Percentiles rank a stretch among this genome's conserved stretches.
Conservation (phyloP, 2,888 invertebrate species). For the Platycheirus albimanus region DNA sequence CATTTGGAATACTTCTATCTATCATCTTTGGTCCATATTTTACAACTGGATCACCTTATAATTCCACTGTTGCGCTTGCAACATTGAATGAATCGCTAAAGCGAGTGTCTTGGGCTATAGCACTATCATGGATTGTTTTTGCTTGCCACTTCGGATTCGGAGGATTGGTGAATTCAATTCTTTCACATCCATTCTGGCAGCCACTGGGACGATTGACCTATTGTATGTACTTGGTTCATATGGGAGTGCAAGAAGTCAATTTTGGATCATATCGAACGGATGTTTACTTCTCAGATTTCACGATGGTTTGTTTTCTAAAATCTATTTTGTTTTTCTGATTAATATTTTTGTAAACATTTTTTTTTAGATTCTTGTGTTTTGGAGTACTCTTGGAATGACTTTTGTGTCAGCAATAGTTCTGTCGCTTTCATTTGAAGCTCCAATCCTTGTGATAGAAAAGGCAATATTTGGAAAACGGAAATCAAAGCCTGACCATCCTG, state of each 20-base stretch:
- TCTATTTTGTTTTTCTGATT: too few species aligned
- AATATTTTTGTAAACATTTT: background rate
- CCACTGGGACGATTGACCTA: constrained; percentile 71
- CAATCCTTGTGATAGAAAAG: constrained; percentile 66
- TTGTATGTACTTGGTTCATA: constrained; percentile 70
- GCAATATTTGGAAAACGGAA: constrained; percentile 22
- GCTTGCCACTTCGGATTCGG: constrained; percentile 73
- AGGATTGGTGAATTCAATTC: constrained; percentile 70
- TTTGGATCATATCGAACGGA: constrained; percentile 48
- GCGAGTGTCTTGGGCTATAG: constrained; percentile 66
- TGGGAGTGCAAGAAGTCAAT: constrained; percentile 49
- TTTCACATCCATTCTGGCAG: constrained; percentile 72
- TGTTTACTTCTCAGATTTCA: constrained; percentile 54
- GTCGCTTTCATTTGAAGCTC: constrained; percentile 73
- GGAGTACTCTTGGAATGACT: constrained; percentile 61
- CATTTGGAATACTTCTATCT: constrained; percentile 31
- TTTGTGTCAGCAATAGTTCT: constrained; percentile 54
- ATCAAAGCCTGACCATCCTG: background rate
- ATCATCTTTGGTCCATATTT: constrained; percentile 55
- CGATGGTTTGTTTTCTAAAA: constrained; percentile 13
- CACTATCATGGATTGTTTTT: constrained; percentile 75
- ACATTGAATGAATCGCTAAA: constrained; percentile 62
- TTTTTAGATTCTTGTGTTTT: constrained; percentile 65
- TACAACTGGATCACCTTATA: background rate
- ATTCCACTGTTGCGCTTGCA: background rate